Conservation (phyloP, 1,140 invertebrate genomes). For the Capitella teleta region DNA sequence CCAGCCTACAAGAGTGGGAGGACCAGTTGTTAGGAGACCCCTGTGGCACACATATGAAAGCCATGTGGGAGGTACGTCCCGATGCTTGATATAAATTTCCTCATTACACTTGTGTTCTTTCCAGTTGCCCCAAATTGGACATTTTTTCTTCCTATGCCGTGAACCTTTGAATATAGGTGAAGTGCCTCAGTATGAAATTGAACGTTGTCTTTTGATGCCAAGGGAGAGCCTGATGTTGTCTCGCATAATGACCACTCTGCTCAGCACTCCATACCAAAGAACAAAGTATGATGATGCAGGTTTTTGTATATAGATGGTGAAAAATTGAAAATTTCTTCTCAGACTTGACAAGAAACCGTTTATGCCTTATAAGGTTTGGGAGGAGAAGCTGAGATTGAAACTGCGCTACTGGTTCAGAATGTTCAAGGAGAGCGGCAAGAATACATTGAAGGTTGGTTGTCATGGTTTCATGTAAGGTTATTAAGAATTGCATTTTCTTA, state of each 20-base stretch:
- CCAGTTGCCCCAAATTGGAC: slow-evolving; percentile 47
- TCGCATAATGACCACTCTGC: slow-evolving; percentile 49
- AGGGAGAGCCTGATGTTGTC: slow-evolving; percentile 48
- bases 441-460: slow-evolving; percentile 42
- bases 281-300: too few species aligned
- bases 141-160: slow-evolving; percentile 49
- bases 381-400: slow-evolving; percentile 45
- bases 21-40: slow-evolving; percentile 30
- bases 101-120: slow-evolving; percentile 8
- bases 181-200: slow-evolving; percentile 51
- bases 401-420: slow-evolving; percentile 48
- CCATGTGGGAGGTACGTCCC: slow-evolving; percentile 43
- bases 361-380: slow-evolving; percentile 54
- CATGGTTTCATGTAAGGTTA: background rate
- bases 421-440: slow-evolving; percentile 41
- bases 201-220: slow-evolving; percentile 51
- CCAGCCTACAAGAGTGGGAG: slow-evolving; percentile 40
- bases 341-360: slow-evolving; percentile 42
- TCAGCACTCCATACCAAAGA: slow-evolving; percentile 41
- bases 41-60: slow-evolving; percentile 26
- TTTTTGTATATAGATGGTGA: too few species aligned
- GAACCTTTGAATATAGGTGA: slow-evolving; percentile 43
- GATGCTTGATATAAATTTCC: background rate
- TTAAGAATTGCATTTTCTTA: background rate
- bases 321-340: background rate